These are phyloP conservation scores for Neolamprologus sp. DNA, from an alignment of 2,113 vertebrate species.

Conservation along the genomic window DNA sequence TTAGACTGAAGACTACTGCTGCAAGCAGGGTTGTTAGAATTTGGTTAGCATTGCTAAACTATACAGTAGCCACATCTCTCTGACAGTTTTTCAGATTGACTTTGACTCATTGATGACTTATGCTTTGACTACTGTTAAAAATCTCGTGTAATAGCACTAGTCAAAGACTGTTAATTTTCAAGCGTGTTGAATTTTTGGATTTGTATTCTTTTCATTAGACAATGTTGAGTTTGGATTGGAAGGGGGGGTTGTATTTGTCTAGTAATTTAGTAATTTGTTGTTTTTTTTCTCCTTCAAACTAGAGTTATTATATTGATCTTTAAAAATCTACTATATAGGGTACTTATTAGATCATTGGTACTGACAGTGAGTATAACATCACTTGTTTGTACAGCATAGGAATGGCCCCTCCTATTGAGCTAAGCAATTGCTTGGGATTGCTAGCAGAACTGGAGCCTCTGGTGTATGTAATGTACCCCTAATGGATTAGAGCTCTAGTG, in stretches of 20 bases:
- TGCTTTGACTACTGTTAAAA: neutral
- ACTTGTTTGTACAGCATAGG: constrained; percentile 29
- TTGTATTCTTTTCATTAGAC: neutral
- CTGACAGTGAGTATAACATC: constrained; percentile 36
- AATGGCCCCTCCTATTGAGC: constrained; percentile 9
- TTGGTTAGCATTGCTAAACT: neutral
- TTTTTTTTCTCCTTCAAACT: neutral
- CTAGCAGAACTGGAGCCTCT: constrained; percentile 14
- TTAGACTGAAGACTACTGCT: neutral
- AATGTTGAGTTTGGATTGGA: neutral
- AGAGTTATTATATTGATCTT: neutral
- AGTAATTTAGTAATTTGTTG: neutral
- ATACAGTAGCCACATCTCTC: neutral
- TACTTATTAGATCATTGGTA: constrained; percentile 16
- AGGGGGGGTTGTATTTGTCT: neutral
- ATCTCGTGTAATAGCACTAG: neutral
- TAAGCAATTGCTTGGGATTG: constrained; percentile 25
- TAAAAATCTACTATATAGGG: neutral
- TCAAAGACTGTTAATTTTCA: neutral
- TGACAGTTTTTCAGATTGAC: neutral
- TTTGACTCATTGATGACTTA: neutral
- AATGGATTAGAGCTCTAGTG: constrained; percentile 54
- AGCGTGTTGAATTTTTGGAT: neutral
- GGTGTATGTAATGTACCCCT: constrained; percentile 55
- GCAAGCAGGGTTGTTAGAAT: neutral